Evolutionary conservation across 2,888 invertebrate genomes (phyloP), one percentile per base, ranked within the genome.

Genomic region (Eueremaeus valkanovi): DNA sequence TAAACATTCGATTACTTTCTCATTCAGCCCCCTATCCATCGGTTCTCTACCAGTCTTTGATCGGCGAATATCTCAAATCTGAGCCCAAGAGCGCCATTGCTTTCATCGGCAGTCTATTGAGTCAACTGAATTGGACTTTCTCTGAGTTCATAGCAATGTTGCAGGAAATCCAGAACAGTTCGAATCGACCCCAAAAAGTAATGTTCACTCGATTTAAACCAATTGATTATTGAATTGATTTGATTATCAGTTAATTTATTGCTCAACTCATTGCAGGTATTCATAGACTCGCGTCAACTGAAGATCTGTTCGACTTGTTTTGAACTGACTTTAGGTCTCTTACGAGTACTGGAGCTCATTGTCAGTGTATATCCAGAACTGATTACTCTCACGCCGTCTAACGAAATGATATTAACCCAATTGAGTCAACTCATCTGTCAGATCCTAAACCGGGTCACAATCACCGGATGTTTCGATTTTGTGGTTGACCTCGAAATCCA

Each of bases 121-220:
- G 90, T 81, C 92, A 92, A 80, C 85, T 92, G 6, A 92, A 93
- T 84, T 92, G 92, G 92, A 90, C 92, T 0, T 92, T 92, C 82
- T 92, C 92, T 0, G 92, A 93, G 81, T 92, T 92, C 81, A 90
- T 92, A 78, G 89, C 91, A 31, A 88, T 92, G 86, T 86, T 92
- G 81, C 92, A 92, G 82, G 92, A 92, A 86, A 88, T 90, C 79
- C 89, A 89, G 81, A 88, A 88, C 80, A 85, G 87, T 29, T 87
- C 88, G 0, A 85, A 86, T 74, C 81, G 85, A 45, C 86, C 87
- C 1, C 87, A 87, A 79, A 77, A 86, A 73, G 58, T 58, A n/a
- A 18, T 18, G 6, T n/a, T 51, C n/a, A 8, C 51, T 51, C 18
- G 18, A 18, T 11, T 51, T 18, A n/a, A 51, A 18, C 51, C 18